Evolutionary conservation across 2,797 vertebrate genomes (phyloP).

Genomic region (Pseudopleuronectes americanus): DNA sequence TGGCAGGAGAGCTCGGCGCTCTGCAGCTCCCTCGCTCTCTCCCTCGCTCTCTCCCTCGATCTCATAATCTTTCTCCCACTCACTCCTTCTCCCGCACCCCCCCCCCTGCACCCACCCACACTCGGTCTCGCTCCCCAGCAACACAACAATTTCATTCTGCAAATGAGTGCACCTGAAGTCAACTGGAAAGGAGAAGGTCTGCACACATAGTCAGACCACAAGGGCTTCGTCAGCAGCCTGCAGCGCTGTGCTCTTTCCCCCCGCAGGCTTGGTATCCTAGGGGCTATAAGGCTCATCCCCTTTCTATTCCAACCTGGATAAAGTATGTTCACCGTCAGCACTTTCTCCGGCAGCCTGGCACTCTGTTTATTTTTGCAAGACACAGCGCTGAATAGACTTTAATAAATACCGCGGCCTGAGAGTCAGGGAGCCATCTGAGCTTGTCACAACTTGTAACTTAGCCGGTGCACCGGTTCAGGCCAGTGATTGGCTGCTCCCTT

Average conservation of each 20-base stretch:
- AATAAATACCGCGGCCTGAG: conserved; percentile 82
- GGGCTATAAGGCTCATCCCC: conserved; percentile 66
- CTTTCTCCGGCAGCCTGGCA: conserved; percentile 80
- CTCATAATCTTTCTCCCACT: conserved; percentile 42
- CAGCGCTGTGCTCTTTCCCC: conserved; percentile 29
- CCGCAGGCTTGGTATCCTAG: conserved; percentile 57
- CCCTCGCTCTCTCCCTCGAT: conserved; percentile 32
- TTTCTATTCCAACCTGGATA: conserved; percentile 79
- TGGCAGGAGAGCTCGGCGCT: conserved; percentile 51
- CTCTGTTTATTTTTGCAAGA: conserved; percentile 86
- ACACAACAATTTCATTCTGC: conserved; percentile 68
- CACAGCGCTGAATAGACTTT: conserved; percentile 84
- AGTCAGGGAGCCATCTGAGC: conserved; percentile 82
- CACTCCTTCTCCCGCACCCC: neutral
- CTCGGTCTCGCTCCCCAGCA: conserved; percentile 33
- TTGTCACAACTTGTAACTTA: conserved; percentile 87
- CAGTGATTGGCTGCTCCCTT: conserved; percentile 65
- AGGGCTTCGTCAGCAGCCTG: conserved; percentile 45
- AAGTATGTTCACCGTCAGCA: conserved; percentile 85
- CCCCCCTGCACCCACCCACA: neutral
- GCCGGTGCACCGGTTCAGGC: conserved; percentile 71
- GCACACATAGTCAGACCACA: conserved; percentile 36
- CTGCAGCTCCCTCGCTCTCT: conserved; percentile 42
- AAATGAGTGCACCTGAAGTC: conserved; percentile 81
- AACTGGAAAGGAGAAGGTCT: conserved; percentile 70